phyloP scores from a whole-genome alignment of 2,113 vertebrate genomes.

The Equus quagga region DNA sequence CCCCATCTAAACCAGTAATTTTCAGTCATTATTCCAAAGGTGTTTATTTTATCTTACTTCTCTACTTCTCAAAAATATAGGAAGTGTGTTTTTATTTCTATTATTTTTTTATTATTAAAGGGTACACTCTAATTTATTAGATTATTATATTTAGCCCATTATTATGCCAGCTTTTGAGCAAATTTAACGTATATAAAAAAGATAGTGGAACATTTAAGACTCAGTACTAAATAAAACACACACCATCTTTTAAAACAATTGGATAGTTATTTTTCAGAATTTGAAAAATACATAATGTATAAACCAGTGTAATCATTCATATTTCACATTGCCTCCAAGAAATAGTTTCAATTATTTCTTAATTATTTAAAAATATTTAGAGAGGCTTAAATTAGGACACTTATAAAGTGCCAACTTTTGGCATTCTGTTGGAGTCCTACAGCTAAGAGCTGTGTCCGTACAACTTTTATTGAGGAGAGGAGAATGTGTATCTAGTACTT shows the following conservation, averaged over 20 bases:
- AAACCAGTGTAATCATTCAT: background rate
- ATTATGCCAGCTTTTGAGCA: constrained; percentile 1
- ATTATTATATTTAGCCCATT: constrained; percentile 56
- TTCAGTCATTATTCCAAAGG: constrained; percentile 80
- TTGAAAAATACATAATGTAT: constrained; percentile 2
- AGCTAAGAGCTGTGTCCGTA: background rate
- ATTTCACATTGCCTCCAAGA: background rate
- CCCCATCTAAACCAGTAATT: constrained; percentile 80
- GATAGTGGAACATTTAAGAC: background rate
- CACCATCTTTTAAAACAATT: constrained; percentile 33
- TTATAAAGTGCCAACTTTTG: constrained; percentile 10
- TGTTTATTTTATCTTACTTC: constrained; percentile 81
- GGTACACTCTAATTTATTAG: constrained; percentile 58
- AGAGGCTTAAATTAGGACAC: constrained; percentile 27
- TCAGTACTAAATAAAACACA: background rate
- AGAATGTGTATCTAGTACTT: background rate
- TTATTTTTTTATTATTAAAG: constrained; percentile 71
- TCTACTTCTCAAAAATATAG: constrained; percentile 70
- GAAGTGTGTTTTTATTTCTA: constrained; percentile 70
- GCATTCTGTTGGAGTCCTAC: constrained; percentile 6
- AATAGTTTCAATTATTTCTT: constrained; percentile 57
- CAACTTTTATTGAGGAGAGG: background rate
- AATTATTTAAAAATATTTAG: constrained; percentile 52
- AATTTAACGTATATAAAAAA: constrained; percentile 46
- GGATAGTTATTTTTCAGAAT: constrained; percentile 58